A percentile compares a stretch with the other conserved stretches of the same genome.
phyloP scores from a whole-genome alignment of 2,888 invertebrate genomes.

The Ophion ventricosus region DNA sequence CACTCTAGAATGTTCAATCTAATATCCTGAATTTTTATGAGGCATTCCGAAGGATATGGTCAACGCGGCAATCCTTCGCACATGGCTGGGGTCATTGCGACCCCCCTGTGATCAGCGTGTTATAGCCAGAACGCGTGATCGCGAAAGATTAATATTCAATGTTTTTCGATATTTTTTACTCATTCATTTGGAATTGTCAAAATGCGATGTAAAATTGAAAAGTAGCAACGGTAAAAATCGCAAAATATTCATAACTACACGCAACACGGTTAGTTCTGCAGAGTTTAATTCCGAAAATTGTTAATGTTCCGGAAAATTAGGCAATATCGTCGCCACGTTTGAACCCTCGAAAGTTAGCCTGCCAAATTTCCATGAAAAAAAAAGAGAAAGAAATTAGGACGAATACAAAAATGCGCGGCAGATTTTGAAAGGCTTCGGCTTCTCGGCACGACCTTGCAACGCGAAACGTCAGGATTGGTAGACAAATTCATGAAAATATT shows the following conservation, averaged over 20 bases:
- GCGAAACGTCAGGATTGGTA: background rate
- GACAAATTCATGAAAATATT: slow-evolving; percentile 12
- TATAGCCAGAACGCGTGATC: too few species aligned
- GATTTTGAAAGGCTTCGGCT: background rate
- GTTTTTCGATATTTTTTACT: background rate
- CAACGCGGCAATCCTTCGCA: too few species aligned
- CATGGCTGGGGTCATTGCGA: too few species aligned
- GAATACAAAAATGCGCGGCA: background rate
- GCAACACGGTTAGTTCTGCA: background rate
- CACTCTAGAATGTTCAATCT: too few species aligned
- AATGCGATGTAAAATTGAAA: background rate
- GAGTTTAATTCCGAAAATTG: background rate
- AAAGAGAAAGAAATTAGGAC: background rate
- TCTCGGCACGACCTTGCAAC: background rate
- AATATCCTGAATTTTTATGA: too few species aligned
- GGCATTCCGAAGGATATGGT: too few species aligned
- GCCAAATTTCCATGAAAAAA: background rate
- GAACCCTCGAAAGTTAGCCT: too few species aligned
- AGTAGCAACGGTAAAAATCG: background rate
- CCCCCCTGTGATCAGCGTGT: too few species aligned
- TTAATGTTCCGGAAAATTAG: background rate
- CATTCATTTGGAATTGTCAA: background rate
- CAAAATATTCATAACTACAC: background rate
- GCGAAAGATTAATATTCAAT: background rate
- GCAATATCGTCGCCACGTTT: too few species aligned